Conservation (phyloP, 2,113 vertebrate genomes). For the Rhinolophus sinicus region DNA sequence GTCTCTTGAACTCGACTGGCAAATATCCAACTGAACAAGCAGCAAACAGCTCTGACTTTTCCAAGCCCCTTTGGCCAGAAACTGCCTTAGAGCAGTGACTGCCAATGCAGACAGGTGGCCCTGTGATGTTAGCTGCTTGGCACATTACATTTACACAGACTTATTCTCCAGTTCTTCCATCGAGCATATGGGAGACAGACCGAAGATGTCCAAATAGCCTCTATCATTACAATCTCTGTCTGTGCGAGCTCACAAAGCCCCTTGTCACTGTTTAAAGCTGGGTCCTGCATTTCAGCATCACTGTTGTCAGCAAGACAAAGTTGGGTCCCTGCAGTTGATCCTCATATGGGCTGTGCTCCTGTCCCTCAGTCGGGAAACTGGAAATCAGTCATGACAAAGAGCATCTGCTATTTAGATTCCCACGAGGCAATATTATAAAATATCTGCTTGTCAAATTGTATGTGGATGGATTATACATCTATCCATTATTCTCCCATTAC, state of each 20-base stretch:
- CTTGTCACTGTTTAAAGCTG: neutral
- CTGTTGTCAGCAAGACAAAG: neutral
- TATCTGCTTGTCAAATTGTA: conserved; percentile 59
- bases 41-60: neutral
- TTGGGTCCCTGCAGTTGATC: neutral
- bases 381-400: neutral
- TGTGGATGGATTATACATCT: neutral
- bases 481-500: neutral
- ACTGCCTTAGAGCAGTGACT: neutral
- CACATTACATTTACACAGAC: neutral
- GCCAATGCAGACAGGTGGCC: neutral
- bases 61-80: neutral
- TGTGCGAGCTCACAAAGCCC: conserved; percentile 7
- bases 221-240: neutral
- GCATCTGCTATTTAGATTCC: conserved; percentile 9
- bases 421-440: conserved; percentile 47
- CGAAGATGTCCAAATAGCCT: neutral
- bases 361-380: neutral
- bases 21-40: neutral
- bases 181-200: neutral
- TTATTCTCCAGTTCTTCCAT: neutral
- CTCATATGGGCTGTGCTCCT: neutral
- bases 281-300: neutral
- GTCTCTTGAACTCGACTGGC: neutral
- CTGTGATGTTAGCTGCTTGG: neutral